Evolutionary conservation across 1,140 invertebrate genomes (phyloP).

Genomic region (Homalodisca vitripennis): DNA sequence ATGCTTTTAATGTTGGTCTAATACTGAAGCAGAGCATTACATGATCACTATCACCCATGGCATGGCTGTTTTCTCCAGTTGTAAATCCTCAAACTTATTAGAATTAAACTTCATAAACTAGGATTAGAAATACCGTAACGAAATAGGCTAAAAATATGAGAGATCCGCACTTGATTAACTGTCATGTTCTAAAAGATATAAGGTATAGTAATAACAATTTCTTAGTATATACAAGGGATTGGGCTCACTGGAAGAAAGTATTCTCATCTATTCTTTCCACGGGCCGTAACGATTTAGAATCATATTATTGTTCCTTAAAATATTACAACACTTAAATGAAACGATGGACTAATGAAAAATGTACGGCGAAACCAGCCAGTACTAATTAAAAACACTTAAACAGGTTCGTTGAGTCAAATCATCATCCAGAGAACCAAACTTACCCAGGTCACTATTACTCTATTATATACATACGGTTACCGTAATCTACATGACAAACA

Average conservation of each 20-base stretch:
- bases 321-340: constrained; percentile 24
- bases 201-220: constrained; percentile 26
- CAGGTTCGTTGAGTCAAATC: constrained; percentile 24
- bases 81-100: constrained; percentile 15
- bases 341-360: neutral
- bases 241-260: constrained; percentile 19
- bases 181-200: neutral
- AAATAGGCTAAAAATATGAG: neutral
- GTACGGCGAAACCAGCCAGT: constrained; percentile 30
- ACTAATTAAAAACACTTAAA: neutral
- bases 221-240: constrained; percentile 16
- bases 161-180: too few species aligned
- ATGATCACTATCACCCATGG: neutral
- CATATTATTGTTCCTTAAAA: constrained; percentile 23
- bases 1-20: neutral
- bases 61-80: constrained; percentile 9
- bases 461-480: constrained; percentile 3
- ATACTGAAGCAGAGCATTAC: neutral
- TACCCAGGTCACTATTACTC: neutral
- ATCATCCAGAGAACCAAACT: constrained; percentile 21
- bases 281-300: constrained; percentile 23
- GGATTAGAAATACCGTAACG: neutral
- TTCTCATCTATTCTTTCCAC: constrained; percentile 14
- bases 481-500: constrained; percentile 10
- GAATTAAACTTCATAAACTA: constrained; percentile 15